phyloP scores from a whole-genome alignment of 2,888 invertebrate genomes.

The Odontocolon sp. region DNA sequence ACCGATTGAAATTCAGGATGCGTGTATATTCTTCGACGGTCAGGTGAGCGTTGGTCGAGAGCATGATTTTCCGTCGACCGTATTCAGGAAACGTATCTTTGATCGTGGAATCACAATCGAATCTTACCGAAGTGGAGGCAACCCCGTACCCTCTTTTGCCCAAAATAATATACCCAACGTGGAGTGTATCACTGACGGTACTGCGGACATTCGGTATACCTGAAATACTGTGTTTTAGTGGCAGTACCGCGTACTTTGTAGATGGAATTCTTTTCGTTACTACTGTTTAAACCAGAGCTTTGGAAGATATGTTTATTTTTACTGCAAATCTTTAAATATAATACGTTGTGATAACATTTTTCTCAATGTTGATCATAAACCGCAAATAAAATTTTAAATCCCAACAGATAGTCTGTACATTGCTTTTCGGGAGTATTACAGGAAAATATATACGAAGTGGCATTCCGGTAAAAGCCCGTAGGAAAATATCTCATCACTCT shows the following conservation, averaged over 20 bases:
- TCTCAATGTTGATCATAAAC: no score
- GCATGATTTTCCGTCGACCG: slow-evolving; percentile 55
- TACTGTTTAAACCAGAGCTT: no score
- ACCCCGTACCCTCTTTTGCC: slow-evolving; percentile 16
- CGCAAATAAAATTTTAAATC: no score
- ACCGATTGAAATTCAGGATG: slow-evolving; percentile 69
- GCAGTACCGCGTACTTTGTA: no score
- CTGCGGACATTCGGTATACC: background rate
- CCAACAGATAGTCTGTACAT: slow-evolving; percentile 12
- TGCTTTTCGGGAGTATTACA: slow-evolving; percentile 1
- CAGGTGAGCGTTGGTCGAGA: slow-evolving; percentile 60
- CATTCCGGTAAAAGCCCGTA: slow-evolving; percentile 27
- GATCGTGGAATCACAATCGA: slow-evolving; percentile 60
- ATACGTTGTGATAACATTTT: no score
- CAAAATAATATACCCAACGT: slow-evolving; percentile 45
- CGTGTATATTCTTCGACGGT: slow-evolving; percentile 62
- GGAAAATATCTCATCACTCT: slow-evolving; percentile 14
- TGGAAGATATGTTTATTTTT: no score
- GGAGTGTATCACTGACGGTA: slow-evolving; percentile 19
- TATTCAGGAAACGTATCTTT: slow-evolving; percentile 60
- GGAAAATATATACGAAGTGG: slow-evolving; percentile 21
- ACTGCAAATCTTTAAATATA: no score
- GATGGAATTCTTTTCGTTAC: no score
- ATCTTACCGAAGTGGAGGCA: slow-evolving; percentile 59
- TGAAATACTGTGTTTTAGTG: background rate